Evolutionary conservation across 2,113 vertebrate genomes (phyloP).

Genomic region (Romanogobio albipinnatus): DNA sequence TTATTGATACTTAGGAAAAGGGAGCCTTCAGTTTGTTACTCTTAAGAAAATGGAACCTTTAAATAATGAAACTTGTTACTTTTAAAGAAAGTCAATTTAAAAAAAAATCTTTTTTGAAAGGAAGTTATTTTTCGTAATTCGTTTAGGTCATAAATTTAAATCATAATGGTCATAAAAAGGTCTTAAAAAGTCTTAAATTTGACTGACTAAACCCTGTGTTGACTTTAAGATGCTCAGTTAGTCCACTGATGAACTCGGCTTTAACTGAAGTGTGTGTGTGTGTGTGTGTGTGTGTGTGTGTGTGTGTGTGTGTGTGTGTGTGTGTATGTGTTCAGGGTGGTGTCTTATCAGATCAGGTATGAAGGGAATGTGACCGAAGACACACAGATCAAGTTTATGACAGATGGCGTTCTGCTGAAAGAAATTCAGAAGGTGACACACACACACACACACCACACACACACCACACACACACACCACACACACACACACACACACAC

Average conservation of each 20-base stretch:
- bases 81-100: no score
- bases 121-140: no score
- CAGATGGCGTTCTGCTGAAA: constrained; percentile 92
- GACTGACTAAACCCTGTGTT: no score
- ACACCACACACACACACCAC: not conserved
- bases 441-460: not conserved
- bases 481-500: no score
- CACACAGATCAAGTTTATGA: constrained; percentile 98
- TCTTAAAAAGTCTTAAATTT: no score
- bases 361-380: constrained; percentile 90
- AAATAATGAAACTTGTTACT: no score
- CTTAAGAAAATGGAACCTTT: no score
- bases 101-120: no score
- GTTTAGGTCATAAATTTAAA: no score
- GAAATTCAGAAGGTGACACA: constrained; percentile 90
- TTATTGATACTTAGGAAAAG: no score
- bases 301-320: constrained; percentile 18
- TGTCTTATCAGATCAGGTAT: constrained; percentile 96
- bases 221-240: not conserved
- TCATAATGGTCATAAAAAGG: no score
- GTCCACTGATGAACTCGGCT: not conserved
- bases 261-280: constrained; percentile 7
- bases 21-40: no score
- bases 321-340: constrained; percentile 74
- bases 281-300: not conserved